Evolutionary conservation across 2,113 vertebrate species (phyloP).

Genomic region (Semnornis frantzii): DNA sequence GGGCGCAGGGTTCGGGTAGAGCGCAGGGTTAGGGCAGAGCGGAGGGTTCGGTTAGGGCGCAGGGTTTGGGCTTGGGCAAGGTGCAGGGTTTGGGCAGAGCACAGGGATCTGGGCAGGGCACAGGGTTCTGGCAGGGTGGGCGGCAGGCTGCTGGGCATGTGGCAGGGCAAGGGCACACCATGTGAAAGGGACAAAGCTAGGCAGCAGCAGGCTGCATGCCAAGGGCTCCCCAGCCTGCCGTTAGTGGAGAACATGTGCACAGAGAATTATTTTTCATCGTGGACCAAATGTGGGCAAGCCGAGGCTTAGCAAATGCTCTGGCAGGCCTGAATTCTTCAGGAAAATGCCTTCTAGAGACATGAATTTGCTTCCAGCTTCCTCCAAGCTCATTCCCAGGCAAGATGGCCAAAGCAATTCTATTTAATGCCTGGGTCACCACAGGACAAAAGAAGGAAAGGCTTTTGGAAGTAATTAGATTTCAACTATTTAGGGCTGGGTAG

Average conservation of each 20-base stretch:
- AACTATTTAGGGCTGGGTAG: conserved; percentile 25
- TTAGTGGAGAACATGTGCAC: neutral
- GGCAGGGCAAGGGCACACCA: neutral
- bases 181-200: conserved; percentile 34
- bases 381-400: conserved; percentile 55
- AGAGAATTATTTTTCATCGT: conserved; percentile 44
- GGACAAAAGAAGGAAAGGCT: conserved; percentile 65
- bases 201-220: conserved; percentile 21
- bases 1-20: too few relatives aligned
- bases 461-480: conserved; percentile 67
- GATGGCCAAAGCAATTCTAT: conserved; percentile 35
- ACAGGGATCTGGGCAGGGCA: too few relatives aligned
- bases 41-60: too few relatives aligned
- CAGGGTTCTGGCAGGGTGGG: fast-evolving
- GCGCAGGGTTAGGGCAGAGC: too few relatives aligned
- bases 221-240: conserved; percentile 3
- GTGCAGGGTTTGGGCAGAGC: too few relatives aligned
- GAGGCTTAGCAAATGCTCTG: conserved; percentile 49
- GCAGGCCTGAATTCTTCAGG: conserved; percentile 45
- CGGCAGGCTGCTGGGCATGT: neutral
- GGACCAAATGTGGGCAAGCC: conserved; percentile 70
- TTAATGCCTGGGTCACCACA: conserved; percentile 45
- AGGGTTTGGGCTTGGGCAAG: too few relatives aligned
- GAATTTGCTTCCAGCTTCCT: conserved; percentile 58
- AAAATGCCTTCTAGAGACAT: conserved; percentile 69